A percentile compares a stretch with the other conserved stretches of the same genome.
phyloP scores from a whole-genome alignment of 1,140 invertebrate genomes.

The Temnothorax longispinosus region DNA sequence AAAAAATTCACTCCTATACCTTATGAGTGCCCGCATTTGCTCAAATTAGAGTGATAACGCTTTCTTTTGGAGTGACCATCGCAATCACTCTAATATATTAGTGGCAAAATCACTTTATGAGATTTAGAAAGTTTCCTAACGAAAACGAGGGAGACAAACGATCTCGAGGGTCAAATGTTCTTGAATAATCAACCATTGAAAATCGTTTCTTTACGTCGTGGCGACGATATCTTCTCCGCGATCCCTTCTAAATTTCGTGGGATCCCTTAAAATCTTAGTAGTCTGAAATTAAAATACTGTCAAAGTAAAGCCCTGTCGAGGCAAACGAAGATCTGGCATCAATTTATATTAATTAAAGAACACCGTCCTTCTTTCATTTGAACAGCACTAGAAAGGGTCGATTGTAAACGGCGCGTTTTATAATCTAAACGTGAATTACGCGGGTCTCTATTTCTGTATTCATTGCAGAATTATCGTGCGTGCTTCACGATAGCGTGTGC shows the following conservation, averaged over 20 bases:
- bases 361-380: neutral
- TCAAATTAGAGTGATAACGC: too few species aligned
- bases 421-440: neutral
- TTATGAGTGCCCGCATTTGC: too few species aligned
- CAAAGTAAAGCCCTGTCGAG: neutral
- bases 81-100: too few species aligned
- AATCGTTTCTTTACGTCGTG: neutral
- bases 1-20: too few species aligned
- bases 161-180: neutral
- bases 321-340: neutral
- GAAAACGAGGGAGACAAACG: neutral
- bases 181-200: constrained; percentile 6
- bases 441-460: neutral
- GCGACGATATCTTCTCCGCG: neutral
- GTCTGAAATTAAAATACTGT: neutral
- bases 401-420: constrained; percentile 11
- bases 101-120: too few species aligned
- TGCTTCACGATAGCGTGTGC: neutral
- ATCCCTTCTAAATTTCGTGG: neutral
- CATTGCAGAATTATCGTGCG: constrained; percentile 35
- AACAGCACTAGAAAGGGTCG: neutral
- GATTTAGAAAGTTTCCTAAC: too few species aligned
- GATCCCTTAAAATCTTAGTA: neutral
- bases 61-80: too few species aligned
- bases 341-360: constrained; percentile 18